Base-by-base conservation (phyloP, 2,113 vertebrate species). In the Lepidothrix coronata region DNA sequence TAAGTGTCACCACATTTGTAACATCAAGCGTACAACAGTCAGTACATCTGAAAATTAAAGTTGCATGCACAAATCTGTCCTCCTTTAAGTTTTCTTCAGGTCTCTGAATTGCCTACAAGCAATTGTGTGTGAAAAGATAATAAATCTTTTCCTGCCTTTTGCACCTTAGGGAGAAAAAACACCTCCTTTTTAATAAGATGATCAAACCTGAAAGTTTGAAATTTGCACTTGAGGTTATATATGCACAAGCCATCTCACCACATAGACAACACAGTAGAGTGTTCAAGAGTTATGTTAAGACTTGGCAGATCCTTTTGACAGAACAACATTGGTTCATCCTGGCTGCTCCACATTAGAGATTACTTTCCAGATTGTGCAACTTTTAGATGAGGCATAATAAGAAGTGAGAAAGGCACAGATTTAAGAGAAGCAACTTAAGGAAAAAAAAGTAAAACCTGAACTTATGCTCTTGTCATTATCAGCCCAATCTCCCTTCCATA, bases 61-160 rank as follows among this genome's bases (percentile, higher is more conserved):
- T 57, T 81, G 13, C 31, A 28, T 68, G 49, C 70, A 71, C 15
- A 80, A 43, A 77, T 85, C 61, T 75, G n/a, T 88, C 44, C 54
- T 88, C 39, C 71, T 81, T 62, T 48, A 77, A 83, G 81, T 72
- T 41, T 86, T 90, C 68, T 81, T 84, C 37, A 71, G 17, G 86
- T 73, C 23, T 86, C 73, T 80, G 48, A 89, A 89, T 48, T 93
- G 49, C 66, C 80, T 89, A 72, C 74, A 88, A 95, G 58, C 35
- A 82, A 91, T 68, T 89, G 48, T 57, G 75, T 82, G 44, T 88
- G 88, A 89, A 85, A 94, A 91, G 74, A 93, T 89, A 88, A 95
- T 88, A 88, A 95, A 93, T 88, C 39, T 75, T 20, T 84, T 31
- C 39, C 58, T 94, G 41, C 4, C 11, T 93, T 89, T 61, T 31